Conservation (phyloP, 2,888 invertebrate species). For the Chorisops tibialis region DNA sequence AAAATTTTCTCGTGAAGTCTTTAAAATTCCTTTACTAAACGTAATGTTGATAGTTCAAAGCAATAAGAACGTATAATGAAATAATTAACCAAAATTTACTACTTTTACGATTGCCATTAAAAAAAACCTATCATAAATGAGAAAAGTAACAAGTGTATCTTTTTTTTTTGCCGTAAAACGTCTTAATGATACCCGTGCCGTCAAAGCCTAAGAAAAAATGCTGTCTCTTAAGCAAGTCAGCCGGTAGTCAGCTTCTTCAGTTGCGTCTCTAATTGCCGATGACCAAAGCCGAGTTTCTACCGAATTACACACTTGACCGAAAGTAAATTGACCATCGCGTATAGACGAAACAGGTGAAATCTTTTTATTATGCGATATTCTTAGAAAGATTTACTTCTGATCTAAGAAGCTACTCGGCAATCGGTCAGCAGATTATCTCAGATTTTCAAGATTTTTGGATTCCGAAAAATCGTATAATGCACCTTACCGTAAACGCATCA, state of each 20-base stretch:
- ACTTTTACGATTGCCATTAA: slow-evolving; percentile 9
- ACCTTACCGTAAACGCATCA: too few species aligned
- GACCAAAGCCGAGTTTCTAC: slow-evolving; percentile 18
- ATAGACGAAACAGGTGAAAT: slow-evolving; percentile 20
- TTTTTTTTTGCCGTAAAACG: background rate
- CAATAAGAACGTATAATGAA: slow-evolving; percentile 10
- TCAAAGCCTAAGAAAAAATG: too few species aligned
- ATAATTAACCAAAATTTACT: slow-evolving; percentile 19
- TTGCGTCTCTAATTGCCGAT: slow-evolving; percentile 20
- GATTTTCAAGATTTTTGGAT: too few species aligned
- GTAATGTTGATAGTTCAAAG: background rate
- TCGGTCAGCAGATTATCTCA: too few species aligned
- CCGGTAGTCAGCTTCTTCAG: too few species aligned
- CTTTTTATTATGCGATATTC: slow-evolving; percentile 19
- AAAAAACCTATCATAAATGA: slow-evolving; percentile 19
- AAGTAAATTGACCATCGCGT: background rate
- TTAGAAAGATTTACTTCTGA: slow-evolving; percentile 4
- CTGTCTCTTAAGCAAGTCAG: too few species aligned
- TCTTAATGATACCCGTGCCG: slow-evolving; percentile 17
- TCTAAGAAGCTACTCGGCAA: too few species aligned
- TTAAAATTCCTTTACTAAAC: too few species aligned
- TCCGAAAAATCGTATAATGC: too few species aligned
- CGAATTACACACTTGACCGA: slow-evolving; percentile 20
- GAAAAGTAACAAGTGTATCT: slow-evolving; percentile 18
- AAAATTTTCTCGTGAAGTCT: too few species aligned